Percentiles rank a stretch among this genome's conserved stretches.
Evolutionary conservation across 2,888 invertebrate genomes (phyloP).

Genomic region (Plemyria rubiginata): DNA sequence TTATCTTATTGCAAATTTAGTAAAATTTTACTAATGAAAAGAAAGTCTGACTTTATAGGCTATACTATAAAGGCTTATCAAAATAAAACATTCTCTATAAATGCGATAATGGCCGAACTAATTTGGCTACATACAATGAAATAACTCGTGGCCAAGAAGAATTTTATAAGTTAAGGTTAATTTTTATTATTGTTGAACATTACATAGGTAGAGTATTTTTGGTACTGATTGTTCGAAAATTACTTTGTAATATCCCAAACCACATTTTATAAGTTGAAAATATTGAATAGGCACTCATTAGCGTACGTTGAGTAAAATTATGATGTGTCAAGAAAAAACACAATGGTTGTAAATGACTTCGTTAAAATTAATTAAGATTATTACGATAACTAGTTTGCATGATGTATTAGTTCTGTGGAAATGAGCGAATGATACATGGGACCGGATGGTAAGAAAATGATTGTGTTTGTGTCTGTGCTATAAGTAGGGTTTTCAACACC

Average conservation of each 20-base stretch:
- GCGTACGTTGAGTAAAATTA: slow-evolving; percentile 24
- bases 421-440: slow-evolving; percentile 20
- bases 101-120: too few species aligned
- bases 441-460: slow-evolving; percentile 20
- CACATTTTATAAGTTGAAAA: neutral
- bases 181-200: neutral
- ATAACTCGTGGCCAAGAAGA: too few species aligned
- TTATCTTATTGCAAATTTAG: too few species aligned
- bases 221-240: neutral
- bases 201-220: neutral
- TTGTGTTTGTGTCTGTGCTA: slow-evolving; percentile 7
- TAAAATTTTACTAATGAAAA: too few species aligned
- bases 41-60: too few species aligned
- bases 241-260: neutral
- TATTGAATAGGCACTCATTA: neutral
- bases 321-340: slow-evolving; percentile 21
- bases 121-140: too few species aligned
- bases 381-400: slow-evolving; percentile 28
- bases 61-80: too few species aligned
- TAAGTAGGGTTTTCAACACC: slow-evolving; percentile 1
- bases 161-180: too few species aligned
- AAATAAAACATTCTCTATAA: too few species aligned
- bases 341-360: slow-evolving; percentile 23
- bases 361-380: slow-evolving; percentile 24
- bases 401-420: slow-evolving; percentile 22